These are phyloP conservation scores for Camelus bactrianus DNA, from an alignment of 2,113 vertebrate genomes.

Conservation along the genomic window DNA sequence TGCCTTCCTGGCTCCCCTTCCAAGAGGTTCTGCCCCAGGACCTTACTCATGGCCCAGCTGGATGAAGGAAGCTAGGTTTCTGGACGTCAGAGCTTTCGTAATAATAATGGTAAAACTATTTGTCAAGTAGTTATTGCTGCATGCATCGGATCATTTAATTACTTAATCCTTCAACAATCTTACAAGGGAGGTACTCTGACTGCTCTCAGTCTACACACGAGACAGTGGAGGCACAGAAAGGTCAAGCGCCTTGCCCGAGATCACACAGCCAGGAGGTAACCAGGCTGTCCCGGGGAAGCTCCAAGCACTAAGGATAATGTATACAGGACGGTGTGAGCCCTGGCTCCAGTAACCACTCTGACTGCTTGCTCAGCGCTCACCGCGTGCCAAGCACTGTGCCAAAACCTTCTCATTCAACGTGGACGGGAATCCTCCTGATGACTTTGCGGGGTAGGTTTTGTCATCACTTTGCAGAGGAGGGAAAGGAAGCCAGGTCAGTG, in stretches of 20 bases:
- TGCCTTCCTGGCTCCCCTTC: background rate
- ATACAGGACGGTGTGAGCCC: accelerated
- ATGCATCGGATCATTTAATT: background rate
- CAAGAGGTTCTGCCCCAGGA: background rate
- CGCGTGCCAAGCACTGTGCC: accelerated
- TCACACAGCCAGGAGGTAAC: background rate
- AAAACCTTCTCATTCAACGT: accelerated
- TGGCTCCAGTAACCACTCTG: accelerated
- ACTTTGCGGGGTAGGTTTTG: accelerated
- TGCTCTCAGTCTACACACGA: background rate
- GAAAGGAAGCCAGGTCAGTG: background rate
- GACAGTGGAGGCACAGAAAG: background rate
- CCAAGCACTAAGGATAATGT: background rate
- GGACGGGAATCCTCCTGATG: accelerated
- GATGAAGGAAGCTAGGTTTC: background rate
- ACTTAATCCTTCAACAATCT: background rate
- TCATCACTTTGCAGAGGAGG: background rate
- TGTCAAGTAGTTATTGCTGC: background rate
- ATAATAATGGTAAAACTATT: background rate
- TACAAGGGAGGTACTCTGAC: background rate
- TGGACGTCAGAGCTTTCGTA: background rate
- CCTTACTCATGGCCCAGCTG: background rate
- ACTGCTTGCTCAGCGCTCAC: background rate
- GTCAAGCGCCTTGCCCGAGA: background rate
- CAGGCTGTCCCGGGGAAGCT: background rate